phyloP scores from a whole-genome alignment of 2,797 vertebrate genomes.

The Peromyscus attwateri region DNA sequence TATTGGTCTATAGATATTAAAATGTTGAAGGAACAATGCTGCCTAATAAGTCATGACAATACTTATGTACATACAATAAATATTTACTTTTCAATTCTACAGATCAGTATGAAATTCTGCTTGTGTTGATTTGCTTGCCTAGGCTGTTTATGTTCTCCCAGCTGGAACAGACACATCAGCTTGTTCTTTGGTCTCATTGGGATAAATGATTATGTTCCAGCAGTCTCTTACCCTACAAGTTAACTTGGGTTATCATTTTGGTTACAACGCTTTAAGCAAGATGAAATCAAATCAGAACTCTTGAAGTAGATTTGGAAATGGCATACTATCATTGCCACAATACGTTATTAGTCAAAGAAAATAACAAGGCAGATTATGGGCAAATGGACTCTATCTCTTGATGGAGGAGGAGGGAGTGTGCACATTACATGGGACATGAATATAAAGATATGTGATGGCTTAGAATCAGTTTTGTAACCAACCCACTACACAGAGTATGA shows the following conservation, averaged over 20 bases:
- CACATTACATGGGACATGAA: neutral
- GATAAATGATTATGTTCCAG: neutral
- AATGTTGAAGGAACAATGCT: neutral
- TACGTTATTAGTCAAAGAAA: neutral
- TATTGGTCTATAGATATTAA: neutral
- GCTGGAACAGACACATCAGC: neutral
- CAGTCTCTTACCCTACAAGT: neutral
- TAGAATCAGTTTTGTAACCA: neutral
- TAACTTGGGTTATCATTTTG: neutral
- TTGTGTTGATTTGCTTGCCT: neutral
- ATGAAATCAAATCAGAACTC: neutral
- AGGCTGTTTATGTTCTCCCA: neutral
- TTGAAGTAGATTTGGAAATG: conserved; percentile 7
- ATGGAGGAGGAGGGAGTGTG: neutral
- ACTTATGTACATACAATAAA: neutral
- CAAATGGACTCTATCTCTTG: neutral
- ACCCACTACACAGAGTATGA: neutral
- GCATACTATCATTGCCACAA: neutral
- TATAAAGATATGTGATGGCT: neutral
- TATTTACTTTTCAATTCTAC: conserved; percentile 3
- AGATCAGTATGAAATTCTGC: neutral
- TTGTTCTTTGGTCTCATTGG: neutral
- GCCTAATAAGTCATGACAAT: neutral
- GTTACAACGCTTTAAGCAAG: neutral
- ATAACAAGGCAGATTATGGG: neutral